Base-by-base conservation (phyloP, 2,113 vertebrate species). In the Alexandromys fortis region DNA sequence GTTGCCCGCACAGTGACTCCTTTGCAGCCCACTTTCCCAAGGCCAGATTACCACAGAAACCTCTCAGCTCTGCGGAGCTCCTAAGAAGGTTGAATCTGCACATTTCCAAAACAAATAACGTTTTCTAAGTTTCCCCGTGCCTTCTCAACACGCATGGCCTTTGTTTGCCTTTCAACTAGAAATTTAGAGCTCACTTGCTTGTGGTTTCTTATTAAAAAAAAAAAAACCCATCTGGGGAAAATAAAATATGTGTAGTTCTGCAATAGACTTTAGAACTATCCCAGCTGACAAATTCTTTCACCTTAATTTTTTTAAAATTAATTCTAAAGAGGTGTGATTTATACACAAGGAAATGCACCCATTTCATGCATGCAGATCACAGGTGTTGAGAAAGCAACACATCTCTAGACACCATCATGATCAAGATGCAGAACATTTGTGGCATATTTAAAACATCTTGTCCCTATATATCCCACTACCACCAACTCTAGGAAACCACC, bases 71-170 rank as follows among this genome's bases (percentile, higher is more conserved):
- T 86, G 45, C 28, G 28, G 88, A 94, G 91, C 68, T 52, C 17
- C 63, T 45, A n/a, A 45, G 81, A 73, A 96, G 85, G 78, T 76
- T 67, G 91, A 58, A 55, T 89, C 45, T 96, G 61, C 61, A 28
- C 94, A 42, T 63, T 61, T 24, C n/a, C 76, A 79, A 90, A 93
- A 30, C 4, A 22, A 89, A 49, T 70, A 55, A n/a, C 90, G 35
- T 73, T 94, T 89, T 17, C n/a, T 78, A 75, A 91, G 47, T 63
- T 70, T 90, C 3, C 55, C 33, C 21, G 0, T 92, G 61, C 87
- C 33, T 94, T 96, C 21, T 76, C 76, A 86, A 73, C 73, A 92
- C 92, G 30, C 75, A 79, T 45, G 89, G 38, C 55, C 95, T 95
- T 94, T 77, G 90, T 90, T 88, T 95, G 75, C 35, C 65, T 61